phyloP scores from a whole-genome alignment of 2,888 invertebrate species.

The Dolichopus griseipennis region DNA sequence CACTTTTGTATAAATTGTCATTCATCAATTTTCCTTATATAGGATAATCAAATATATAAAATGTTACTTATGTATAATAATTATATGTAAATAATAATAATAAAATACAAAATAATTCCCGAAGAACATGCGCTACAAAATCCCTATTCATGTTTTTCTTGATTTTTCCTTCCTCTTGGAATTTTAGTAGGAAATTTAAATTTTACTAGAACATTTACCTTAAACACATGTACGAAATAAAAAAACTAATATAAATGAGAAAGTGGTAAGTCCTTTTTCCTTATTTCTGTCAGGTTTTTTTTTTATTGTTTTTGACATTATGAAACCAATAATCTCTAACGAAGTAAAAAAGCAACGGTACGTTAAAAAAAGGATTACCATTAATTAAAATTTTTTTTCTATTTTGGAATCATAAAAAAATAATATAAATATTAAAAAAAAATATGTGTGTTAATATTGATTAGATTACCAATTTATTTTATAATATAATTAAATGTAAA shows the following conservation, averaged over 20 bases:
- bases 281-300: background rate
- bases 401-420: background rate
- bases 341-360: background rate
- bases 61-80: too few species aligned
- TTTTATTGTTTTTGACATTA: background rate
- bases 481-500: background rate
- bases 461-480: background rate
- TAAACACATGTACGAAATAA: background rate
- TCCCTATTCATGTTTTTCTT: background rate
- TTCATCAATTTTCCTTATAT: too few species aligned
- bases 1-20: too few species aligned
- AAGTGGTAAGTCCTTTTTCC: background rate
- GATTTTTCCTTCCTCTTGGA: background rate
- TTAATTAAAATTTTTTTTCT: background rate
- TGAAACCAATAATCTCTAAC: conserved; percentile 2
- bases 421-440: background rate
- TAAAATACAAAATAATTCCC: background rate
- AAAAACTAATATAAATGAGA: background rate
- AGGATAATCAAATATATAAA: too few species aligned
- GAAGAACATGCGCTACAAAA: background rate
- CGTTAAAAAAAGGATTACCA: background rate
- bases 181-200: background rate
- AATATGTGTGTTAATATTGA: background rate
- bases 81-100: too few species aligned
- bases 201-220: background rate